Conservation (phyloP, 2,888 invertebrate species). For the Oligia latruncula region DNA sequence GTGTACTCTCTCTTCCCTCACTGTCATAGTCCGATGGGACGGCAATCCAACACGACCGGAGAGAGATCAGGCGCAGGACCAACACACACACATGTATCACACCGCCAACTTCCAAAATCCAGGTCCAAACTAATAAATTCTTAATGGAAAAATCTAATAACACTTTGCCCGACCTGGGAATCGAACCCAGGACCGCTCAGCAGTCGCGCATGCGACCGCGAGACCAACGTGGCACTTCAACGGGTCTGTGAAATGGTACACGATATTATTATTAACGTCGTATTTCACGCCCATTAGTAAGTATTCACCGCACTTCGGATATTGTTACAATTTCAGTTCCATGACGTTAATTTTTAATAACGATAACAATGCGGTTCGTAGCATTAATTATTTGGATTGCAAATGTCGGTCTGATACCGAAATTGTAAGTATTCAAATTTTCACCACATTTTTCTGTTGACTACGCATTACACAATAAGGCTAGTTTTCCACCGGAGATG, state of each 20-base stretch:
- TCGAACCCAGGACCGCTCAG: background rate
- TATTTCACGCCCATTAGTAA: background rate
- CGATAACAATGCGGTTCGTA: conserved; percentile 24
- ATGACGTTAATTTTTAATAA: conserved; percentile 22
- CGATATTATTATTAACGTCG: background rate
- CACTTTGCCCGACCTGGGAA: background rate
- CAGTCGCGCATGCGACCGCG: background rate
- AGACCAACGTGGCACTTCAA: background rate
- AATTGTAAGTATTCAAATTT: background rate
- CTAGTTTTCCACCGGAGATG: too few relatives aligned
- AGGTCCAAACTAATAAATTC: background rate
- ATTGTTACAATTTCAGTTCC: conserved; percentile 12
- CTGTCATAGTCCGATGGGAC: background rate
- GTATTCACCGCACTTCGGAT: conserved; percentile 14
- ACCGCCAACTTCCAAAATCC: background rate
- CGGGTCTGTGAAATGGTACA: background rate
- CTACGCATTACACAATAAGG: background rate
- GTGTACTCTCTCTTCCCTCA: background rate
- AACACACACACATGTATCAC: background rate
- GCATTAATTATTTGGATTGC: conserved; percentile 39
- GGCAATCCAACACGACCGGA: background rate
- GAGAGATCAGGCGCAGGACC: background rate
- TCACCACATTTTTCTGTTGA: conserved; percentile 4
- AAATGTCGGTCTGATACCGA: conserved; percentile 16
- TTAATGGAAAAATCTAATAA: background rate